Evolutionary conservation across 2,888 invertebrate species (phyloP), one percentile per base, ranked within the genome.

Genomic region (Mesochorus sp.): DNA sequence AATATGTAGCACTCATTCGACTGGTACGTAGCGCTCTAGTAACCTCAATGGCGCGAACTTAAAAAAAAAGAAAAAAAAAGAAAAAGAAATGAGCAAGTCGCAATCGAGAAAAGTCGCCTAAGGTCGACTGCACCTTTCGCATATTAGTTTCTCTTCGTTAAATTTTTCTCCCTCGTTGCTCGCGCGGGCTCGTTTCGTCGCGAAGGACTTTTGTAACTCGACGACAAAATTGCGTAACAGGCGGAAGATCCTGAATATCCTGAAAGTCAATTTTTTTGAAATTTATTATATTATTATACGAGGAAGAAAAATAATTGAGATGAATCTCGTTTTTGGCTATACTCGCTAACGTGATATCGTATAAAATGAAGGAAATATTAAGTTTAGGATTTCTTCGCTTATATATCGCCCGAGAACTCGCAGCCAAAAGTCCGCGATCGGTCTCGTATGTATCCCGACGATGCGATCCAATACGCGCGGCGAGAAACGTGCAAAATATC

Each of bases 141-240:
- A n/a, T n/a, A 47, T 47, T 34, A 59, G 67, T 74, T 74, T 51
- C 67, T 74, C 59, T 53, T 42, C 49, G 42, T 26, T 49, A 53
- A 17, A 59, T 47, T 12, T 28, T 2, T 5, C 17, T 8, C n/a
- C 10, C 34, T 39, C 28, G 31, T 19, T 4, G 5, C 26, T 39
- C 31, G 34, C 19, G n/a, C n/a, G n/a, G n/a, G n/a, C n/a, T 12
- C 51, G 42, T 31, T 59, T 28, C 55, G 55, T 17, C 31, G 57
- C 55, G 19, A 53, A 42, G 51, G 47, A 34, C 21, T n/a, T 10
- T n/a, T 4, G 34, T 28, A 28, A 66, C 57, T 66, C 26, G 6
- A 37, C 12, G 37, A 73, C 39, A 31, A 24, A 5, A 19, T 64
- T 72, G 62, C 47, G 49, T 39, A 73, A 64, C 47, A 10, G 6